A percentile compares a stretch with the other conserved stretches of the same genome.
phyloP scores from a whole-genome alignment of 2,888 invertebrate genomes.

The Leptogaster cylindrica region DNA sequence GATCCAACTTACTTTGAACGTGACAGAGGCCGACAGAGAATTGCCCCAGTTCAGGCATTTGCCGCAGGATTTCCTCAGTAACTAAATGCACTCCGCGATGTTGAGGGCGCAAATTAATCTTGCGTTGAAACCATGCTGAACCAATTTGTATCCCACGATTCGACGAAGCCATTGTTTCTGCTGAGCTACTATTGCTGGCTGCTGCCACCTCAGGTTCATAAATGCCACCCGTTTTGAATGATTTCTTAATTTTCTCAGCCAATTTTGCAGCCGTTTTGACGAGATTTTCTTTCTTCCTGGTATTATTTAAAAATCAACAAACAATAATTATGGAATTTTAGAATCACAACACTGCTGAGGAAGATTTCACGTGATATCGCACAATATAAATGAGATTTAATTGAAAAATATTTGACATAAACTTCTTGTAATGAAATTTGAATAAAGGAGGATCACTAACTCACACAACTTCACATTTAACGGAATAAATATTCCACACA shows the following conservation, averaged over 20 bases:
- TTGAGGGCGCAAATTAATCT: slow-evolving; percentile 94
- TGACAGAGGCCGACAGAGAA: slow-evolving; percentile 96
- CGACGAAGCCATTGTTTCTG: slow-evolving; percentile 60
- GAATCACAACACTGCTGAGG: too few relatives aligned
- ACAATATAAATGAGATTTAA: neutral
- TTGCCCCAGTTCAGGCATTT: slow-evolving; percentile 92
- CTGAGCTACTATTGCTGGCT: slow-evolving; percentile 59
- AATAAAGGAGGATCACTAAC: slow-evolving; percentile 35
- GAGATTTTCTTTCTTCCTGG: neutral
- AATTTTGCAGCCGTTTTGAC: slow-evolving; percentile 42
- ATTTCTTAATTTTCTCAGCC: slow-evolving; percentile 46
- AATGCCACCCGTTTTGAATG: slow-evolving; percentile 51
- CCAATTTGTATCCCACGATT: slow-evolving; percentile 87
- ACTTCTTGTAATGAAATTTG: slow-evolving; percentile 13
- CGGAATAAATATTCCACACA: slow-evolving; percentile 6
- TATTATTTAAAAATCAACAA: too few relatives aligned
- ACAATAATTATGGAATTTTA: too few relatives aligned
- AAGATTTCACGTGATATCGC: too few relatives aligned
- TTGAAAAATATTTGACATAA: slow-evolving; percentile 28
- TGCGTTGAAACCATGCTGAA: slow-evolving; percentile 98
- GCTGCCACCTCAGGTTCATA: slow-evolving; percentile 51
- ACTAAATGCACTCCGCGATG: slow-evolving; percentile 97
- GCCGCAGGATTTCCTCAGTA: slow-evolving; percentile 93
- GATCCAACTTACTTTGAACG: slow-evolving; percentile 85
- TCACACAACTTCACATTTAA: slow-evolving; percentile 14